Evolutionary conservation across 2,797 vertebrate species (phyloP), one percentile per base, ranked within the genome.

Genomic region (Knipowitschia caucasica): DNA sequence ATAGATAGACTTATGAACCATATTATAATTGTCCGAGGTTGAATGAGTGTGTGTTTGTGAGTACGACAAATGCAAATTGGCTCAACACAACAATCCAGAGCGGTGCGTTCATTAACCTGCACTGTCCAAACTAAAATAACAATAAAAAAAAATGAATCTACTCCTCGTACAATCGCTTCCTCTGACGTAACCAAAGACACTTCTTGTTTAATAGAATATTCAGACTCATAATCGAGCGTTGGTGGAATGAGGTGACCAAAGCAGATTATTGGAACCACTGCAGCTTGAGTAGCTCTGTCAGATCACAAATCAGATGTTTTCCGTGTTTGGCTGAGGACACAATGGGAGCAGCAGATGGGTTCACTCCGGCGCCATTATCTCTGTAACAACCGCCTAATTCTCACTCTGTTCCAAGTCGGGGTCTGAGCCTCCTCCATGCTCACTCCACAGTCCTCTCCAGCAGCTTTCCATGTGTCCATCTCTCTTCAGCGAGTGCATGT

Each of bases 251-350:
- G 31, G 31, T 4, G 30, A 12, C 36, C 20, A 21, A 39, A 20
- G 10, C 18, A 15, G 34, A 36, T n/a, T n/a, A n/a, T n/a, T n/a
- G n/a, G n/a, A n/a, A 24, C 77, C 69, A 72, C 78, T 77, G 50
- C 29, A 62, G n/a, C n/a, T n/a, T n/a, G n/a, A n/a, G n/a, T n/a
- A n/a, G n/a, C n/a, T n/a, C 71, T 64, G 64, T 44, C 66, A 69
- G 69, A 55, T 71, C 31, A 62, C 50, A 61, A 53, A 67, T n/a
- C 60, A 44, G 36, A 14, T 35, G 23, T 15, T 44, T 64, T 71
- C 27, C 30, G 40, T 75, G 56, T 65, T 64, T n/a, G 59, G 56
- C 45, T 21, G 53, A 36, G 58, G 27, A 7, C 53, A 18, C 33
- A 21, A 31, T 15, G 43, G 63, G 51, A 50, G 45, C 17, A 69